Evolutionary conservation across 2,797 vertebrate species (phyloP).

Genomic region (Tolypeutes matacus): DNA sequence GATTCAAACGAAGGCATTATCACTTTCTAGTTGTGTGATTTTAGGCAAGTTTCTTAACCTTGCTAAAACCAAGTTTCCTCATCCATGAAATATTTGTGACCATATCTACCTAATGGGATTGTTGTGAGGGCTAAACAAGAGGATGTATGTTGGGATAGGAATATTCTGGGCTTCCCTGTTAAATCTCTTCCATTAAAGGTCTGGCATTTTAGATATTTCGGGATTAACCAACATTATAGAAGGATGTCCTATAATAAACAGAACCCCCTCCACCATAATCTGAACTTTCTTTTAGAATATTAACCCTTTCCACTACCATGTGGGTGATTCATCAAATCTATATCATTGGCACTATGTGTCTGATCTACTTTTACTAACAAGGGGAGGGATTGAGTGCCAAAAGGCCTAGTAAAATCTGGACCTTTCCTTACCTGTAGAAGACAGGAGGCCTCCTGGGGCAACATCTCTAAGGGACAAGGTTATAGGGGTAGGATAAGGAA

Average conservation of each 20-base stretch:
- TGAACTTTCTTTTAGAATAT: slow-evolving; percentile 2
- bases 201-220: not conserved
- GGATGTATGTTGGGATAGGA: no score
- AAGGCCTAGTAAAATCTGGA: not conserved
- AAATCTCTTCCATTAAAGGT: not conserved
- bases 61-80: not conserved
- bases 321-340: not conserved
- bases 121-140: not conserved
- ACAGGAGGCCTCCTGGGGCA: not conserved
- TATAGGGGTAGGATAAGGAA: not conserved
- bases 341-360: not conserved
- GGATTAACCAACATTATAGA: not conserved
- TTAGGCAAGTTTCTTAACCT: not conserved
- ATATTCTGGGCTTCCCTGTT: not conserved
- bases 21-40: not conserved
- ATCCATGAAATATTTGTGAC: not conserved
- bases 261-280: not conserved
- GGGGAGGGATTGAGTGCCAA: not conserved
- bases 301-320: not conserved
- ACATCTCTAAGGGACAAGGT: not conserved
- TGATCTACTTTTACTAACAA: not conserved
- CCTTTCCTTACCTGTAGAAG: not conserved
- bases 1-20: not conserved
- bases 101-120: not conserved
- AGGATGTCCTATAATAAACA: not conserved